Evolutionary conservation across 2,888 invertebrate genomes (phyloP).

Genomic region (Anodontia alba): DNA sequence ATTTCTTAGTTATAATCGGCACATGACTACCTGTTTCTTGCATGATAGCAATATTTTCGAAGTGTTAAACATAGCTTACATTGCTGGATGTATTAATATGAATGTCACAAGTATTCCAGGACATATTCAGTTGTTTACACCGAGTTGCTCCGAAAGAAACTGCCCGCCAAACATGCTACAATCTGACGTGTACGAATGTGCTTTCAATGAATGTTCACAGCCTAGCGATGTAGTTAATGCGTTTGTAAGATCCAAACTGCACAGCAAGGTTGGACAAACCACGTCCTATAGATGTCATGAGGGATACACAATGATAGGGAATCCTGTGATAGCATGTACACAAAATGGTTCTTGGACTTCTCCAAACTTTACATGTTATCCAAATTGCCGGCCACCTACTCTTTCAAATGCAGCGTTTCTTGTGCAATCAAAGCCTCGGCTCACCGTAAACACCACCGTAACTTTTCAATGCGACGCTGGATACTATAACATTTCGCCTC

Average conservation of each 20-base stretch:
- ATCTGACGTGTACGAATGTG: no score
- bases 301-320: neutral
- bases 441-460: neutral
- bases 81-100: neutral
- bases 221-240: no score
- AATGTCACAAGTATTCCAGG: neutral
- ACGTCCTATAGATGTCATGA: neutral
- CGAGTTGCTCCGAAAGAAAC: no score
- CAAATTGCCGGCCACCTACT: neutral
- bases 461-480: neutral
- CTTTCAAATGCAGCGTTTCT: neutral
- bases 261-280: neutral
- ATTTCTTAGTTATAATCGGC: neutral
- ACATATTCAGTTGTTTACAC: no score
- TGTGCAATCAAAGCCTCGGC: neutral
- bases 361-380: neutral
- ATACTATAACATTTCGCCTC: conserved; percentile 1
- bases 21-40: neutral
- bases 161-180: no score
- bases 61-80: neutral
- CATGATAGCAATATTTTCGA: neutral
- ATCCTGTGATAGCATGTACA: neutral
- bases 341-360: neutral
- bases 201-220: no score
- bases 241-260: no score